phyloP scores from a whole-genome alignment of 2,113 vertebrate species.

The Ciconia stormi region DNA sequence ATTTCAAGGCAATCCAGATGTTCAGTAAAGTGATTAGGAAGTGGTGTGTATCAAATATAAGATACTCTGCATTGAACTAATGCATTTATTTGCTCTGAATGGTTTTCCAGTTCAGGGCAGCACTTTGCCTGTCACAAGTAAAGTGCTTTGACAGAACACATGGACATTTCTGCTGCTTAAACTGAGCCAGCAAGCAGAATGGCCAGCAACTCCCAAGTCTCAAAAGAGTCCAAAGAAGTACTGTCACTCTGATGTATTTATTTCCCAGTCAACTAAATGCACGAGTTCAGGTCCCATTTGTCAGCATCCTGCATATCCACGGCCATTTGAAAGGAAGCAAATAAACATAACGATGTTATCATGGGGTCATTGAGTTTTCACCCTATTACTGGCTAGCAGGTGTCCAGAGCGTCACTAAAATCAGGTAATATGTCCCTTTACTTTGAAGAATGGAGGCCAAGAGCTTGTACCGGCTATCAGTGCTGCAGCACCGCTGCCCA shows the following conservation, averaged over 20 bases:
- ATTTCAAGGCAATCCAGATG: slow-evolving; percentile 46
- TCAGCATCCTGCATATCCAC: background rate
- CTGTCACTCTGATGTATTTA: slow-evolving; percentile 3
- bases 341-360: slow-evolving; percentile 19
- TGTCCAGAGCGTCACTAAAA: background rate
- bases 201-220: background rate
- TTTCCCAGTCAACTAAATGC: slow-evolving; percentile 43
- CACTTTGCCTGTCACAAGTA: slow-evolving; percentile 58
- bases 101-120: slow-evolving; percentile 46
- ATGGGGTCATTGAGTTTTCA: background rate
- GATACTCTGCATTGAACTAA: slow-evolving; percentile 59
- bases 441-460: background rate
- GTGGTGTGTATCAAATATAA: slow-evolving; percentile 61
- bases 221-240: background rate
- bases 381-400: background rate
- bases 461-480: background rate
- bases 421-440: background rate
- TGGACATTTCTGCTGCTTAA: slow-evolving; percentile 15
- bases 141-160: slow-evolving; percentile 56
- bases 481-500: background rate
- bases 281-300: slow-evolving; percentile 31
- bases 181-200: background rate
- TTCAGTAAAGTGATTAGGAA: slow-evolving; percentile 61
- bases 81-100: slow-evolving; percentile 59
- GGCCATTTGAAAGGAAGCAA: slow-evolving; percentile 48